A percentile compares a stretch with the other conserved stretches of the same genome.
These are phyloP conservation scores for Chesias legatella DNA, from an alignment of 2,888 invertebrate species.

Conservation along the genomic window DNA sequence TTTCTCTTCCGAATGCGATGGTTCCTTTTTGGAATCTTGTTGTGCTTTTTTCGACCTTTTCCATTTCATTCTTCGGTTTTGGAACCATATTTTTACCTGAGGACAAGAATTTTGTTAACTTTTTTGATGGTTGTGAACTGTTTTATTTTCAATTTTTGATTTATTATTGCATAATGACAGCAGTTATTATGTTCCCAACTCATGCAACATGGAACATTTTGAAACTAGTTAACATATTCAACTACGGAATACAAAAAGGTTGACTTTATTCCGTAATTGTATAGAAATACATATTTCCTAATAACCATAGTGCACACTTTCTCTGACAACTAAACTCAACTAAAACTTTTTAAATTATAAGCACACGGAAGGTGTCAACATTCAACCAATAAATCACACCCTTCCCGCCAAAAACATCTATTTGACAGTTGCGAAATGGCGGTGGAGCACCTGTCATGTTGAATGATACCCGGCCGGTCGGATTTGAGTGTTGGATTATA, in stretches of 20 bases:
- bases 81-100: conserved; percentile 99
- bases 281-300: too few species aligned
- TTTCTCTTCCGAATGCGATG: conserved; percentile 58
- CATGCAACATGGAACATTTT: too few species aligned
- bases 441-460: conserved; percentile 58
- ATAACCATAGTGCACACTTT: too few species aligned
- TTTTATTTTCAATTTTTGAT: too few species aligned
- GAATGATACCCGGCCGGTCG: conserved; percentile 43
- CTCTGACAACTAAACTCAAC: too few species aligned
- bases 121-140: too few species aligned
- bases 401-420: conserved; percentile 45
- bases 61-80: conserved; percentile 99
- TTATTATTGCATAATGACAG: too few species aligned
- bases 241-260: too few species aligned
- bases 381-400: conserved; percentile 27
- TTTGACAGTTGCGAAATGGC: conserved; percentile 64
- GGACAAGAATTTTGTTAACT: conserved; percentile 13
- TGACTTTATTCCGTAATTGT: too few species aligned
- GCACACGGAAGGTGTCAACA: conserved; percentile 1
- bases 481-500: conserved; percentile 67
- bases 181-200: too few species aligned
- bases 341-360: too few species aligned
- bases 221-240: too few species aligned
- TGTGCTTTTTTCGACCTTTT: conserved; percentile 98
- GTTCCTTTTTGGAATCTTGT: conserved; percentile 88